These are phyloP conservation scores for Parascotia fuliginaria DNA, from an alignment of 2,888 invertebrate species.

Conservation along the genomic window DNA sequence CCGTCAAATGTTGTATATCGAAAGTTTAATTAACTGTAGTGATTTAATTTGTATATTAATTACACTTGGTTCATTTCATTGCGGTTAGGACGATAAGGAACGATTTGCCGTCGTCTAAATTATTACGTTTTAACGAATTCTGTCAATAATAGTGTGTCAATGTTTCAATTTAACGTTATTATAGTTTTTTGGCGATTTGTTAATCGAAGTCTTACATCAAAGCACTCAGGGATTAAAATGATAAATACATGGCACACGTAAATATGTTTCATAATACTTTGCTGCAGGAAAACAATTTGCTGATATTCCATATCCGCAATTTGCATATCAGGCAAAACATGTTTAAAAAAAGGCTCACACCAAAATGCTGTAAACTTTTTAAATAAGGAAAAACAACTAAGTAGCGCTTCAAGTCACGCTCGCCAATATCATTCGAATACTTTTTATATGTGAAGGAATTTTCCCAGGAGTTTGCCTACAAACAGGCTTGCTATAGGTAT, in stretches of 20 bases:
- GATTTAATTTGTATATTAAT: constrained; percentile 5
- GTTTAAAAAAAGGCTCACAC: not conserved
- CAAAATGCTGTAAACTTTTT: constrained; percentile 13
- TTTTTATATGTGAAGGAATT: constrained; percentile 27
- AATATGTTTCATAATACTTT: too few relatives aligned
- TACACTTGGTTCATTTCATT: constrained; percentile 7
- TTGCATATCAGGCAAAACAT: not conserved
- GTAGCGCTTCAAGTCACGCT: constrained; percentile 29
- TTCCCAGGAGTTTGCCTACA: constrained; percentile 13
- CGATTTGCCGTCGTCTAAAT: not conserved
- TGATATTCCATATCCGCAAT: not conserved
- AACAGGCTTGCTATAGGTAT: constrained; percentile 7
- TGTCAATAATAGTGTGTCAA: not conserved
- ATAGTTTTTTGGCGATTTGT: too few relatives aligned
- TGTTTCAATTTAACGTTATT: not conserved
- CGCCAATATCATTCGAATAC: constrained; percentile 23
- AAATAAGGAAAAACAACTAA: constrained; percentile 16
- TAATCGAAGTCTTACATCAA: too few relatives aligned
- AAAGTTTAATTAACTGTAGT: constrained; percentile 4
- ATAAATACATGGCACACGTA: too few relatives aligned
- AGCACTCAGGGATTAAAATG: too few relatives aligned
- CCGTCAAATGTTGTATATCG: constrained; percentile 18
- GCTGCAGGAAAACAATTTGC: not conserved
- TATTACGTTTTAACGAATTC: not conserved
- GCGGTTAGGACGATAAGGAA: not conserved